phyloP scores from a whole-genome alignment of 2,113 vertebrate genomes.

The rabbit (Oryctolagus cuniculus) region DNA sequence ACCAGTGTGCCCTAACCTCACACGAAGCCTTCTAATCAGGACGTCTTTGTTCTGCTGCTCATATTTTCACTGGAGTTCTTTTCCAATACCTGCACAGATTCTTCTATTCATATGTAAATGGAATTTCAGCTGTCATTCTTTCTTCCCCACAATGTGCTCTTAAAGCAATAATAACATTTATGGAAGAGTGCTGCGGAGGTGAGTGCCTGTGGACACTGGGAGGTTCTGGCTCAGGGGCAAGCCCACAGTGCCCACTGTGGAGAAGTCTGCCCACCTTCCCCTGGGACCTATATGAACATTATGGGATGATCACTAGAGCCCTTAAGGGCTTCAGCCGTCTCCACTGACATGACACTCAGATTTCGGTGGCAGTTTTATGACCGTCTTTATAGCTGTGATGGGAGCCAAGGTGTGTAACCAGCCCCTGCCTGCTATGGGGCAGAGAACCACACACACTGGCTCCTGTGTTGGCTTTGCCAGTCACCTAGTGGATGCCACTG shows the following conservation, averaged over 20 bases:
- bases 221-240: not conserved
- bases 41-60: constrained; percentile 67
- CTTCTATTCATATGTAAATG: constrained; percentile 84
- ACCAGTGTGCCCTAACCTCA: not conserved
- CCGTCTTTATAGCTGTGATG: constrained; percentile 47
- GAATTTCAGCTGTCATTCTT: constrained; percentile 71
- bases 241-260: not conserved
- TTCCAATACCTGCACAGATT: constrained; percentile 34
- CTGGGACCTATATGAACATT: constrained; percentile 55
- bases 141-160: constrained; percentile 64
- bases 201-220: not conserved
- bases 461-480: not conserved
- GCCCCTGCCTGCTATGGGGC: not conserved
- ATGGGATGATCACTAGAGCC: constrained; percentile 60
- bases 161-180: constrained; percentile 69
- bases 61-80: not conserved
- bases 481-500: not conserved
- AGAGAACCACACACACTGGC: not conserved
- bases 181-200: not conserved
- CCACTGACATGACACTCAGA: constrained; percentile 66
- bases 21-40: constrained; percentile 71
- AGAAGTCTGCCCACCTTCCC: constrained; percentile 34
- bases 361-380: constrained; percentile 73
- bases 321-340: constrained; percentile 62
- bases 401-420: not conserved